Base-by-base conservation (phyloP, 2,888 invertebrate genomes). In the Belgica antarctica region DNA sequence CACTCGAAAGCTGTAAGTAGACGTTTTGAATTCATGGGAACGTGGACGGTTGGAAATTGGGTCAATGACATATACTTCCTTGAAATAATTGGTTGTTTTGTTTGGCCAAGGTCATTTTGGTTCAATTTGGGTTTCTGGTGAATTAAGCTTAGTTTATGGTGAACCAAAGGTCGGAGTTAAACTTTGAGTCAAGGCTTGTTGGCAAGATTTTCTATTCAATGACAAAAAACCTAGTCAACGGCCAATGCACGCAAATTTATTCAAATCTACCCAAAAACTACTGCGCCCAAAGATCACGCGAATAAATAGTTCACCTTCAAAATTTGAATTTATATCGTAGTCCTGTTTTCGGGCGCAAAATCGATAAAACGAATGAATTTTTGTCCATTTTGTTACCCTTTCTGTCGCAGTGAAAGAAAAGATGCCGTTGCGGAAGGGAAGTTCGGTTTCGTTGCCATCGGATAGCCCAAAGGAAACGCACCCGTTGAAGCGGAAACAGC, bases 1-100 rank as follows among this genome's bases (percentile, higher is more conserved):
- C 74, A 15, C 65, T 73, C 46, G 72, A 74, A n/a, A 72, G 72
- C 70, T 72, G 74, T 74, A 69, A 73, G 73, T 73, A 41, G 41
- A 7, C 72, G 65, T 71, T 71, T 22, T 25, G 19, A 17, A 69
- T 3, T 41, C 41, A 41, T n/a, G n/a, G n/a, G n/a, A n/a, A n/a
- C n/a, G n/a, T n/a, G n/a, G n/a, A n/a, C n/a, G n/a, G n/a, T n/a
- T n/a, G n/a, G n/a, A n/a, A n/a, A n/a, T n/a, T n/a, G n/a, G n/a
- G n/a, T n/a, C n/a, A n/a, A n/a, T n/a, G n/a, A n/a, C n/a, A n/a
- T n/a, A n/a, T n/a, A 41, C 12, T 41, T 41, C 41, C 41, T 41
- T n/a, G 10, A 41, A 41, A 41, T 41, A 10, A 41, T n/a, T n/a
- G n/a, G n/a, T n/a, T n/a, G n/a, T n/a, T n/a, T n/a, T n/a, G n/a